Conservation (phyloP, 37 sponge, comb jelly and placozoan genomes). For the Oopsacas minuta region DNA sequence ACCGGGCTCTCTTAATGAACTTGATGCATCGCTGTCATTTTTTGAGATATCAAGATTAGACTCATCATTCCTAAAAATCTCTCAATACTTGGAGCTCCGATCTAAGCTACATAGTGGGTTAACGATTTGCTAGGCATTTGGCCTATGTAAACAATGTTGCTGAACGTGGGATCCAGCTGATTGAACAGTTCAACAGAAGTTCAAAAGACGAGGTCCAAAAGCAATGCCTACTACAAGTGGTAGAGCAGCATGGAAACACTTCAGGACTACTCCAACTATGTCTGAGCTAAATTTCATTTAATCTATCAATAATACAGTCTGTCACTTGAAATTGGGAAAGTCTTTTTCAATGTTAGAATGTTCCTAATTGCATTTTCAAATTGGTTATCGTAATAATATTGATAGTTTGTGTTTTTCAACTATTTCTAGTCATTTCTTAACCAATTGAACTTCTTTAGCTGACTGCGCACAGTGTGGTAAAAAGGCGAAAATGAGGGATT, state of each 20-base stretch:
- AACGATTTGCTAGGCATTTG: conserved; percentile 18
- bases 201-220: conserved; percentile 19
- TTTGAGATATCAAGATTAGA: conserved; percentile 12
- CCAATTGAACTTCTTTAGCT: too few species aligned
- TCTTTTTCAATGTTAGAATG: too few species aligned
- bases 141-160: conserved; percentile 15
- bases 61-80: not conserved
- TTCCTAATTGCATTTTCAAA: too few species aligned
- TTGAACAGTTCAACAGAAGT: conserved; percentile 13
- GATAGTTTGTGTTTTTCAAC: too few species aligned
- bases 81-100: conserved; percentile 16
- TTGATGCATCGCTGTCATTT: conserved; percentile 12
- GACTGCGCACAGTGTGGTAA: too few species aligned
- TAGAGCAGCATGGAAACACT: conserved; percentile 13
- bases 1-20: conserved; percentile 19
- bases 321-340: too few species aligned
- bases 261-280: conserved; percentile 17
- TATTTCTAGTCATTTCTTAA: too few species aligned
- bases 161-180: conserved; percentile 18
- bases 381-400: too few species aligned
- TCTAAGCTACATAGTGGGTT: conserved; percentile 11
- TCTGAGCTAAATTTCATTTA: conserved; percentile 20
- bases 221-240: conserved; percentile 19
- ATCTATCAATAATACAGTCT: too few species aligned
- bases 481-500: too few species aligned